Evolutionary conservation across 2,797 vertebrate species (phyloP), one percentile per base, ranked within the genome.

Genomic region (Antennarius maculatus): DNA sequence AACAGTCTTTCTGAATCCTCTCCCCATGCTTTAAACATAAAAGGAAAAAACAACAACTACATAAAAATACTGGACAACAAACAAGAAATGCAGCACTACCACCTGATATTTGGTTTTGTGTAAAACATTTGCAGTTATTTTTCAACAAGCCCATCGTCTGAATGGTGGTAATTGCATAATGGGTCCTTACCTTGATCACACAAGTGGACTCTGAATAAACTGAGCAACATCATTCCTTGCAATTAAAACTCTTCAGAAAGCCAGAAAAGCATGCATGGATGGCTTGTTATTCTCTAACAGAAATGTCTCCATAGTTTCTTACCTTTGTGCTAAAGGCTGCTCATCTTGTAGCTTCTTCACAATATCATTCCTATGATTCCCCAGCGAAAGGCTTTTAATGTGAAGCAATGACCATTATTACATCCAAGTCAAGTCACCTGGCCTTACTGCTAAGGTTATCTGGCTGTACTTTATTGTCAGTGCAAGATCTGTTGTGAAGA

Each of bases 171-270:
- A 17, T 15, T 48, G 4, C 49, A 48, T 18, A 31, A 45, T 27
- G 23, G 28, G 62, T 45, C 1, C 71, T 71, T 70, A 79, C 75
- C 69, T 71, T 59, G 27, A 52, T 45, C 48, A 45, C 1, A 56
- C 53, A 49, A n/a, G 23, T 18, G 34, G 16, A 56, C 13, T 49
- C 13, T 12, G 31, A 13, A 47, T 14, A 59, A 47, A 52, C 54
- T 1, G 52, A 28, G 46, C 3, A 27, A 28, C 62, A 60, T 71
- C 58, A 28, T 16, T n/a, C 13, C 41, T 68, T 77, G 67, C 16
- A 77, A 47, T 41, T 13, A 18, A 45, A 60, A 66, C 8, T 31
- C 31, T 72, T 72, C 29, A 76, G 68, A 51, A 45, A 50, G 50
- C 37, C 1, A 27, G 54, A 6, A 28, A 12, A 55, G 8, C 16